Percentiles rank a stretch among this genome's conserved stretches.
phyloP scores from a whole-genome alignment of 2,888 invertebrate genomes.

The Drosophila leonis region DNA sequence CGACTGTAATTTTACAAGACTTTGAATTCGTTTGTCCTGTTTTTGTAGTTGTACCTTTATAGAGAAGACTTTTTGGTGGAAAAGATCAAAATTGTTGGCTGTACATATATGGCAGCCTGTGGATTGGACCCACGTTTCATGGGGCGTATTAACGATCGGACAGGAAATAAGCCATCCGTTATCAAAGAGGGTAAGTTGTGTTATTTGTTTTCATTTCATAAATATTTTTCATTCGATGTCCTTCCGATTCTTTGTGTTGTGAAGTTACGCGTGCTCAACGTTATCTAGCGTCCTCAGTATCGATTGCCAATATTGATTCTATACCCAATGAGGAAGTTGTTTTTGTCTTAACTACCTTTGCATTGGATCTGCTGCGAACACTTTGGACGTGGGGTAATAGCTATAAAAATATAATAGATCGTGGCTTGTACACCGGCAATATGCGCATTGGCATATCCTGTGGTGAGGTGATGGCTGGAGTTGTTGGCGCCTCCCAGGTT shows the following conservation, averaged over 20 bases:
- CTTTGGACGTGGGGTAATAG: conserved; percentile 87
- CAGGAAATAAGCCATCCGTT: background rate
- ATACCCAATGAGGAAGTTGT: conserved; percentile 85
- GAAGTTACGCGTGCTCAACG: conserved; percentile 15
- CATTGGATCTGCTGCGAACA: conserved; percentile 88
- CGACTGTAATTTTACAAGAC: no score
- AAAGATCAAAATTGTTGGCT: conserved; percentile 98
- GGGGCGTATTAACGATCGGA: conserved; percentile 21
- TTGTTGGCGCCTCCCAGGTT: conserved; percentile 96
- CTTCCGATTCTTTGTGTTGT: background rate
- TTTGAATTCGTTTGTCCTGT: background rate
- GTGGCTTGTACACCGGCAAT: conserved; percentile 64
- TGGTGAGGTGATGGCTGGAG: conserved; percentile 96
- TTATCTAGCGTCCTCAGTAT: background rate
- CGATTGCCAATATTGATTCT: rapidly evolving
- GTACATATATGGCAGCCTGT: conserved; percentile 98
- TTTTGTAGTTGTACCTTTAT: conserved; percentile 87
- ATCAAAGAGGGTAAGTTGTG: conserved; percentile 8
- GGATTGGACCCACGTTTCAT: conserved; percentile 92
- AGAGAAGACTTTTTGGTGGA: conserved; percentile 90
- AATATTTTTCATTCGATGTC: background rate
- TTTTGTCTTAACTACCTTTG: conserved; percentile 87
- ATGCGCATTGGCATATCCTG: conserved; percentile 91
- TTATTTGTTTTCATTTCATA: no score
- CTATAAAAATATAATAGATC: conserved; percentile 85